phyloP scores from a whole-genome alignment of 1,140 invertebrate species.

The Drosophila novamexicana region DNA sequence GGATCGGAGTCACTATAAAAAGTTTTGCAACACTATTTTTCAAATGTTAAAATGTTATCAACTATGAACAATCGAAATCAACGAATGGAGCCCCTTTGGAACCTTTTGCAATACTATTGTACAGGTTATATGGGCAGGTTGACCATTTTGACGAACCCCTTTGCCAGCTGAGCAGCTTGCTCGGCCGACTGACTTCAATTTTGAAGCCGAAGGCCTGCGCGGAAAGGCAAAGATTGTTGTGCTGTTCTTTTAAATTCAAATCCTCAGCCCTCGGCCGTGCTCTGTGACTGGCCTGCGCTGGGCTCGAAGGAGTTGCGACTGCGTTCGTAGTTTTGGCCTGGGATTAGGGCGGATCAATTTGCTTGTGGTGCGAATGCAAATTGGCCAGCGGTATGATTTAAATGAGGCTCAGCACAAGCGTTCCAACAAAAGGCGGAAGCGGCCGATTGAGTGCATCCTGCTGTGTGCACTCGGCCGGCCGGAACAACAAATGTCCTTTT shows the following conservation, averaged over 20 bases:
- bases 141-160: slow-evolving; percentile 6
- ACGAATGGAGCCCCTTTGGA: background rate
- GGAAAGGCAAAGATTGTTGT: slow-evolving; percentile 41
- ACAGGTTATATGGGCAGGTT: background rate
- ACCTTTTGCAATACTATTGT: background rate
- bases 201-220: slow-evolving; percentile 32
- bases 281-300: background rate
- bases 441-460: slow-evolving; percentile 55
- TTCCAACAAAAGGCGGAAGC: slow-evolving; percentile 65
- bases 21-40: no score
- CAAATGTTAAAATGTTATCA: no score
- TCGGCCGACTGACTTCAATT: slow-evolving; percentile 59
- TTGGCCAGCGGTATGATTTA: slow-evolving; percentile 82
- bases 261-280: slow-evolving; percentile 23
- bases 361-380: slow-evolving; percentile 82
- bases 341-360: slow-evolving; percentile 83
- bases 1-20: no score
- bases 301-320: slow-evolving; percentile 41
- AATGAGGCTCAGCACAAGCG: slow-evolving; percentile 73
- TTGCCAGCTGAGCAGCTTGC: slow-evolving; percentile 9
- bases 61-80: no score
- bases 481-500: slow-evolving; percentile 70
- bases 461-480: slow-evolving; percentile 48
- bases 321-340: slow-evolving; percentile 15
- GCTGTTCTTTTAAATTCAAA: slow-evolving; percentile 70